phyloP scores from a whole-genome alignment of 2,797 vertebrate genomes.

The Bradypodion pumilum region DNA sequence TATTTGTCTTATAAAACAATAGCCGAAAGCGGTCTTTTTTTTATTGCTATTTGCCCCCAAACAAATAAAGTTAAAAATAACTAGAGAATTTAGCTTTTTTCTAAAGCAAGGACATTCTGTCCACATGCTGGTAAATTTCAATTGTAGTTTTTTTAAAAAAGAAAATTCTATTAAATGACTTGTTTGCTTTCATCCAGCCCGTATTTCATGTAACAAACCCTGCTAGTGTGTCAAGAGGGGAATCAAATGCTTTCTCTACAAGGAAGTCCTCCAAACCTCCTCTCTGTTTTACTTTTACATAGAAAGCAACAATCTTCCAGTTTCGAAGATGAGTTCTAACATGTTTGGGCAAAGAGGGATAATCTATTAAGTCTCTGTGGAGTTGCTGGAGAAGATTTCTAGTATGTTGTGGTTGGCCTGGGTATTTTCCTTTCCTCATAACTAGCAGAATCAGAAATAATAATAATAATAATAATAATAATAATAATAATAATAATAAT shows the following conservation, averaged over 20 bases:
- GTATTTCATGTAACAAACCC: neutral
- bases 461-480: too few species aligned
- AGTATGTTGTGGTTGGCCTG: neutral
- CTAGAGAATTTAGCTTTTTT: neutral
- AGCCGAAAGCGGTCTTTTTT: neutral
- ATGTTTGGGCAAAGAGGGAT: neutral
- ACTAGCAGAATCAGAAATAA: neutral
- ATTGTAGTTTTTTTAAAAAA: neutral
- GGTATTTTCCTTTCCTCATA: neutral
- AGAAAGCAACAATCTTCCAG: neutral
- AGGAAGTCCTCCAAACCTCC: too few species aligned
- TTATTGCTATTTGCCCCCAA: neutral
- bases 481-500: too few species aligned
- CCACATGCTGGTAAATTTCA: neutral
- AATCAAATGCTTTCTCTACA: too few species aligned
- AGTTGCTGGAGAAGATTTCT: neutral
- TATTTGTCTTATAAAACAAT: neutral
- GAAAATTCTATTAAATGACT: neutral
- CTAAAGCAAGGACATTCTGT: neutral
- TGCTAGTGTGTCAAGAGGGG: too few species aligned
- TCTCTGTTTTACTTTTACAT: neutral
- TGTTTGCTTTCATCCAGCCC: neutral
- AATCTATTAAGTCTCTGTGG: neutral
- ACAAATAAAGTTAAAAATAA: neutral
- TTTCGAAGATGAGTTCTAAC: neutral